phyloP scores from a whole-genome alignment of 2,113 vertebrate genomes.

The Eonycteris spelaea region DNA sequence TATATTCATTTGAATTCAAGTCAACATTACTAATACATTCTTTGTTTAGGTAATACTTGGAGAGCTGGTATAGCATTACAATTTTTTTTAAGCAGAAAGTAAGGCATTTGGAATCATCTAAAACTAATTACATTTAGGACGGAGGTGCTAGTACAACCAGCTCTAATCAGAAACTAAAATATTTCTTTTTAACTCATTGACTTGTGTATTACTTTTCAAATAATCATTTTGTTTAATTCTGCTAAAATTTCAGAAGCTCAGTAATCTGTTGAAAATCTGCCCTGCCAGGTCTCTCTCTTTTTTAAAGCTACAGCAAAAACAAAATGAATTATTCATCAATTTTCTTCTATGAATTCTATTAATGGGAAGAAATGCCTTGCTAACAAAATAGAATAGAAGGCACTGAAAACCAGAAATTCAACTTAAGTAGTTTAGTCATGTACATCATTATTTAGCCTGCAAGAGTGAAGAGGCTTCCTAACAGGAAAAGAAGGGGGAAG shows the following conservation, averaged over 20 bases:
- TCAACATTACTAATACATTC: slow-evolving; percentile 30
- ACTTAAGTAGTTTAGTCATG: background rate
- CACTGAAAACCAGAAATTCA: background rate
- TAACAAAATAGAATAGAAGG: slow-evolving; percentile 32
- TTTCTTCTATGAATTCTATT: background rate
- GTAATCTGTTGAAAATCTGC: background rate
- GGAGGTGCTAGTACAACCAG: background rate
- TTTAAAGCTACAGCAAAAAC: background rate
- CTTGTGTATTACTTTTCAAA: slow-evolving; percentile 63
- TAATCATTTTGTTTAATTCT: slow-evolving; percentile 43
- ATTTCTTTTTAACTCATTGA: slow-evolving; percentile 71
- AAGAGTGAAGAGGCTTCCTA: background rate
- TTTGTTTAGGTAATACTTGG: slow-evolving; percentile 22
- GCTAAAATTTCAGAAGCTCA: slow-evolving; percentile 60
- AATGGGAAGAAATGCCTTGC: background rate
- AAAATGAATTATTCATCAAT: background rate
- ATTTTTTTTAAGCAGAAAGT: slow-evolving; percentile 37
- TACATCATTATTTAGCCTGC: background rate
- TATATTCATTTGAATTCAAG: background rate
- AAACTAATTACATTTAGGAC: slow-evolving; percentile 62
- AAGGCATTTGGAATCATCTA: slow-evolving; percentile 51
- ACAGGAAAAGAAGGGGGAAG: background rate
- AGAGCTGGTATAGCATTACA: slow-evolving; percentile 24
- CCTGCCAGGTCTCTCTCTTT: background rate
- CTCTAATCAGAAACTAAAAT: slow-evolving; percentile 65